Base-by-base conservation (phyloP, 2,797 vertebrate genomes). In the Remorina albescens region DNA sequence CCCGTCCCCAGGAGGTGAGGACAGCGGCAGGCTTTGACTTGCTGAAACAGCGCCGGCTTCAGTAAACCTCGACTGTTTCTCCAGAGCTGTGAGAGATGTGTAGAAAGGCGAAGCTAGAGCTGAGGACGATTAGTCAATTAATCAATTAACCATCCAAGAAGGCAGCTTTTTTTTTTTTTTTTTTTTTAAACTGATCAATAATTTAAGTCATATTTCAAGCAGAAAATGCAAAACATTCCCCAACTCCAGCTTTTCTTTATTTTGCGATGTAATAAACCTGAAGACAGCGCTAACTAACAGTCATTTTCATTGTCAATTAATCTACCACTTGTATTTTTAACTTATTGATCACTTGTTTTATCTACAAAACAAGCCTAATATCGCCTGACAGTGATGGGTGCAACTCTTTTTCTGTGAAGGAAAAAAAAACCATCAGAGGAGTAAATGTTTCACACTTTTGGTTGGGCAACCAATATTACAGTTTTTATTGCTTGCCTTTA, bases 1-100 rank as follows among this genome's bases (percentile, higher is more conserved):
- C 73, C 72, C 63, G 66, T 2, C 68, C 88, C 88, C 76, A 28
- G 0, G 71, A 68, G 80, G 81, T 41, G 18, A 68, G 26, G 57
- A 53, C 68, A n/a, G 71, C 44, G 30, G 74, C 89, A 86, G 78
- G 86, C 86, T 87, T 82, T 72, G 85, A 89, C 84, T 88, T 85
- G 86, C 69, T 64, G 64, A 77, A 66, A 62, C 65, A 63, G 18
- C 21, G 49, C 6, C n/a, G 42, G 58, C 65, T 37, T 68, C 60
- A 71, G 69, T 44, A 56, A 76, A 81, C 63, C 71, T 86, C 79
- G 75, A 53, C 34, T 19, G 8, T 59, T 64, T 21, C 36, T 39
- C 42, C 51, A n/a, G 32, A 44, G 67, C 39, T 66, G 39, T 13
- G 18, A 37, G 62, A 68, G n/a, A n/a, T n/a, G n/a, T n/a, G n/a